A percentile compares a stretch with the other conserved stretches of the same genome.
phyloP scores from a whole-genome alignment of 1,140 invertebrate species.

The Drosophila pallidifrons region DNA sequence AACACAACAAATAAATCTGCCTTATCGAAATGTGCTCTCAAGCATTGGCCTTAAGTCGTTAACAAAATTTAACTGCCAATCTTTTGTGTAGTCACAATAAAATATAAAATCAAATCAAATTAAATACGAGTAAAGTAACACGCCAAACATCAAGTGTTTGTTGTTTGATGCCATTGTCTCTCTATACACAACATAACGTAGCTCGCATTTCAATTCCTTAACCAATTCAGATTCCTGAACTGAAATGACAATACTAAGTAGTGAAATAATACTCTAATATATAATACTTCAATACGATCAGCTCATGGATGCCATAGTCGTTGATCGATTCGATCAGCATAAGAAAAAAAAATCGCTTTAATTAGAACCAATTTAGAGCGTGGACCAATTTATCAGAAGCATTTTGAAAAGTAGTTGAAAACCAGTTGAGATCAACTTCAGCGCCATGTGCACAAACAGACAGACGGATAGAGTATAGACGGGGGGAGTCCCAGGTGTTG shows the following conservation, averaged over 20 bases:
- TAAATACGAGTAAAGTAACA: slow-evolving; percentile 17
- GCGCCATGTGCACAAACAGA: slow-evolving; percentile 59
- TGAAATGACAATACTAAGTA: slow-evolving; percentile 66
- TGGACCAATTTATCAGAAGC: slow-evolving; percentile 82
- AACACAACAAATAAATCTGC: slow-evolving; percentile 53
- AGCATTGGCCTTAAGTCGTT: slow-evolving; percentile 74
- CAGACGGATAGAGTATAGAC: neutral
- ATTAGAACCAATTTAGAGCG: slow-evolving; percentile 82
- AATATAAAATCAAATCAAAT: slow-evolving; percentile 28
- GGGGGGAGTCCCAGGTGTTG: neutral
- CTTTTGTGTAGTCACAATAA: slow-evolving; percentile 67
- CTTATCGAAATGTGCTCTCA: slow-evolving; percentile 72
- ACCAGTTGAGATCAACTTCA: slow-evolving; percentile 81
- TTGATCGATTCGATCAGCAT: slow-evolving; percentile 81
- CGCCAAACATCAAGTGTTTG: slow-evolving; percentile 78
- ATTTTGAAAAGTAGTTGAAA: slow-evolving; percentile 83
- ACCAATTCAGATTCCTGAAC: slow-evolving; percentile 23
- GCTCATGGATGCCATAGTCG: slow-evolving; percentile 39
- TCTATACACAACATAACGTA: neutral
- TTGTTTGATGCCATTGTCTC: slow-evolving; percentile 61
- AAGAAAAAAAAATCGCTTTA: slow-evolving; percentile 70
- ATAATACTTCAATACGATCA: slow-evolving; percentile 5
- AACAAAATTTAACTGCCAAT: slow-evolving; percentile 74
- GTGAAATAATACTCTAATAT: slow-evolving; percentile 14
- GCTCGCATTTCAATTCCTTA: slow-evolving; percentile 49